Percentiles rank a stretch among this genome's conserved stretches.
phyloP scores from a whole-genome alignment of 2,797 vertebrate species.

The Sebastes nivosus region DNA sequence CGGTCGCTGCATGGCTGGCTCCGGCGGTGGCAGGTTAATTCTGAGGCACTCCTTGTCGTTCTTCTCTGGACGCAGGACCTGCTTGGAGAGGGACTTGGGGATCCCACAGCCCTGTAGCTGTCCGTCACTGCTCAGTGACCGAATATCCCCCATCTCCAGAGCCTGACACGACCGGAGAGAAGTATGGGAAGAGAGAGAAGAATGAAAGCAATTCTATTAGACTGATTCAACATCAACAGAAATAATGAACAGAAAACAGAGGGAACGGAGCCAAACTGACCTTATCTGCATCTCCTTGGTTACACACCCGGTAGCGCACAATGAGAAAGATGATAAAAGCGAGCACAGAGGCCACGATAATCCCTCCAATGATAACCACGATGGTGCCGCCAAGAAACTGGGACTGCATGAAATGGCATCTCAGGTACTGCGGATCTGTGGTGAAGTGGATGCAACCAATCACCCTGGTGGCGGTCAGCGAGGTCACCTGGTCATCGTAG shows the following conservation, averaged over 20 bases:
- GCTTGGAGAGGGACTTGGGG: constrained; percentile 92
- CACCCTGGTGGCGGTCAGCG: constrained; percentile 94
- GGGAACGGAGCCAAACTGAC: constrained; percentile 52
- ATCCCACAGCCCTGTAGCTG: constrained; percentile 88
- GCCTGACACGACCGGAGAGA: constrained; percentile 62
- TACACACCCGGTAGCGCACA: constrained; percentile 97
- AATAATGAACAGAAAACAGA: constrained; percentile 29
- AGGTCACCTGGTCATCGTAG: constrained; percentile 96
- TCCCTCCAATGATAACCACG: constrained; percentile 97
- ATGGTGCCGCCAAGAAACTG: constrained; percentile 99
- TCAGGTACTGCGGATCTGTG: constrained; percentile 95
- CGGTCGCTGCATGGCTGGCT: constrained; percentile 66
- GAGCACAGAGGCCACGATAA: constrained; percentile 97
- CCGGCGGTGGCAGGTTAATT: constrained; percentile 73
- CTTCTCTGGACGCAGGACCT: constrained; percentile 87
- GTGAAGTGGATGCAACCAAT: constrained; percentile 96
- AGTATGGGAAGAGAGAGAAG: background rate
- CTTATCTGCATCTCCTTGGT: constrained; percentile 91
- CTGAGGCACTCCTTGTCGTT: constrained; percentile 87
- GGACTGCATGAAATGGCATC: constrained; percentile 99
- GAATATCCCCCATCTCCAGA: constrained; percentile 94
- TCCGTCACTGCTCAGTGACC: constrained; percentile 92
- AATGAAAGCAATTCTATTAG: constrained; percentile 7
- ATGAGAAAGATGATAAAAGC: constrained; percentile 99
- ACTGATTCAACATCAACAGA: constrained; percentile 8